phyloP scores from a whole-genome alignment of 2,113 vertebrate genomes.

The Heterocephalus glaber region DNA sequence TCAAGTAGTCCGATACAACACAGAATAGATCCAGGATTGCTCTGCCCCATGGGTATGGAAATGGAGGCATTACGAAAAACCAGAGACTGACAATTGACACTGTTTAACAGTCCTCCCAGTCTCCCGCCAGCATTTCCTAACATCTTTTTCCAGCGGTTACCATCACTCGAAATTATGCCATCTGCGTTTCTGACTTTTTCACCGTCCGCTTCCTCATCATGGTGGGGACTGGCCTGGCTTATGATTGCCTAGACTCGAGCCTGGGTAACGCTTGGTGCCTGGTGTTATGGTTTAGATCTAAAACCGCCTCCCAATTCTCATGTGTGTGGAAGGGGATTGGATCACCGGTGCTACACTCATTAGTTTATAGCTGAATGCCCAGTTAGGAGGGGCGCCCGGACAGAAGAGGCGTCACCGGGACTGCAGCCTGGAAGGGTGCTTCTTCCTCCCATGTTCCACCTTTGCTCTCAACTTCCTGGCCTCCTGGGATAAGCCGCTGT shows the following conservation, averaged over 20 bases:
- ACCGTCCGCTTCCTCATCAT: background rate
- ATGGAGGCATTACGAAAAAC: background rate
- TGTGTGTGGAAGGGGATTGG: background rate
- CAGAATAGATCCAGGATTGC: background rate
- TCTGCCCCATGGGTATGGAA: background rate
- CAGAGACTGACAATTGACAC: background rate
- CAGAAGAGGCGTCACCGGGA: background rate
- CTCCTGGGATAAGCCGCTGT: background rate
- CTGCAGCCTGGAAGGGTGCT: background rate
- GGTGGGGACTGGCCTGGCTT: background rate
- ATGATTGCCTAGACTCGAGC: background rate
- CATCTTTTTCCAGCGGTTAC: background rate
- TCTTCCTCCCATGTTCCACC: background rate
- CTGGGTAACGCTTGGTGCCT: background rate
- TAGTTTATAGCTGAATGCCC: background rate
- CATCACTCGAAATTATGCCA: background rate
- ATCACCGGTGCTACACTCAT: background rate
- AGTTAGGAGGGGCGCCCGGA: no score
- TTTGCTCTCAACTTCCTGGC: background rate
- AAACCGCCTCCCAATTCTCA: background rate
- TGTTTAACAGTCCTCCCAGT: background rate
- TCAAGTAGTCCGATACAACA: background rate
- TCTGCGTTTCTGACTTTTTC: no score
- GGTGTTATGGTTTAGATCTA: background rate
- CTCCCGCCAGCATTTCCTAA: background rate